phyloP scores from a whole-genome alignment of 2,113 vertebrate species.

The Amblyopsis rosae region DNA sequence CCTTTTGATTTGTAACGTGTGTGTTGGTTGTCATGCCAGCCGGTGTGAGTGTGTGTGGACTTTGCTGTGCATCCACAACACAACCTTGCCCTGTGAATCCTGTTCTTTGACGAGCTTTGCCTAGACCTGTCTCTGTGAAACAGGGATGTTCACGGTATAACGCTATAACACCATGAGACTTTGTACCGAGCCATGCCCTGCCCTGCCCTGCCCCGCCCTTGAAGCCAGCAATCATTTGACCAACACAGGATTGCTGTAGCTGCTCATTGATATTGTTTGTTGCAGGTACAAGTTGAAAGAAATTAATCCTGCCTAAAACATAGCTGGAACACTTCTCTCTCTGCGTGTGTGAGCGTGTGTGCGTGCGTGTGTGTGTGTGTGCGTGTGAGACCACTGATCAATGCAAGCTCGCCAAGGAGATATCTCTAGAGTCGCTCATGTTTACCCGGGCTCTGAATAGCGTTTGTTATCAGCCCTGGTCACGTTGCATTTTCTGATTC shows the following conservation, averaged over 20 bases:
- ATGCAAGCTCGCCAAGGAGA: conserved; percentile 60
- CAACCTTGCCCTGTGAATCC: conserved; percentile 15
- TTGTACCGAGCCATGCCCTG: conserved; percentile 27
- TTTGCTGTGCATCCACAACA: no score
- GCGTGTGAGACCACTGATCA: conserved; percentile 54
- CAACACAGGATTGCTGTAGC: conserved; percentile 40
- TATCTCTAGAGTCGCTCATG: conserved; percentile 65
- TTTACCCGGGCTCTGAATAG: conserved; percentile 66
- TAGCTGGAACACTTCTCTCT: conserved; percentile 11
- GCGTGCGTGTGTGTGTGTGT: conserved; percentile 4
- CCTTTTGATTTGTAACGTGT: conserved; percentile 31
- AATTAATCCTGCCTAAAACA: conserved; percentile 30
- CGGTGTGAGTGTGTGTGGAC: no score
- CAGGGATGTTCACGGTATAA: conserved; percentile 17
- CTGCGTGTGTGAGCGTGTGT: conserved; percentile 7
- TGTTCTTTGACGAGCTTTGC: conserved; percentile 38
- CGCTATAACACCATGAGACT: conserved; percentile 61
- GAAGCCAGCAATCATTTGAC: conserved; percentile 22
- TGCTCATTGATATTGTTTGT: conserved; percentile 55
- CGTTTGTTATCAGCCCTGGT: conserved; percentile 70
- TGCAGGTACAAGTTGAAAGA: conserved; percentile 33
- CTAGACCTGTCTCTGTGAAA: conserved; percentile 43
- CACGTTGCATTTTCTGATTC: conserved; percentile 71
- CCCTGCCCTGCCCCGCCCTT: conserved; percentile 29
- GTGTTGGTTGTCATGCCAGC: not conserved